These are phyloP conservation scores for Ochotona princeps DNA, from an alignment of 2,113 vertebrate genomes.

Conservation along the genomic window DNA sequence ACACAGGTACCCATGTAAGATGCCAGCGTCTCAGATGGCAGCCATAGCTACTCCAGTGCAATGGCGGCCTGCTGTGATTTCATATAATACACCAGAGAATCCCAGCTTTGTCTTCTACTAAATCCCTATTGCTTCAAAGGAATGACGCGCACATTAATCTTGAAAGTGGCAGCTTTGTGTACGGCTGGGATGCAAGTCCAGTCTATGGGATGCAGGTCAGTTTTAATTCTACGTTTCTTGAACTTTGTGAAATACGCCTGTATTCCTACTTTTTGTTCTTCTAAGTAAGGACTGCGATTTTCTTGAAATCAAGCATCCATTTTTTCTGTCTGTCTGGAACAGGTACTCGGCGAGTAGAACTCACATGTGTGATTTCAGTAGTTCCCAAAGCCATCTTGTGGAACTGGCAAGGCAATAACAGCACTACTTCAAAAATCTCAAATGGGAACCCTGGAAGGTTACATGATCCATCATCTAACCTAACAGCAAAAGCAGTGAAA, in stretches of 20 bases:
- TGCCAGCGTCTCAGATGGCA: too few species aligned
- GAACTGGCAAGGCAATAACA: not conserved
- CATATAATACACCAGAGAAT: conserved; percentile 7
- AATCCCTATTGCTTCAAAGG: conserved; percentile 15
- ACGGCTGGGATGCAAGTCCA: too few species aligned
- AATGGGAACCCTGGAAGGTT: not conserved
- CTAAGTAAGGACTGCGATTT: not conserved
- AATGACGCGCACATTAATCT: conserved; percentile 24
- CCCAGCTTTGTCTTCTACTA: conserved; percentile 16
- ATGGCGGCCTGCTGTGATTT: not conserved
- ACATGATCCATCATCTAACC: not conserved
- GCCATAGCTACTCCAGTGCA: too few species aligned
- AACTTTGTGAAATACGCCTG: too few species aligned
- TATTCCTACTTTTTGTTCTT: not conserved
- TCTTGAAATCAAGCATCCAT: conserved; percentile 21
- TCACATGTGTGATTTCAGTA: not conserved
- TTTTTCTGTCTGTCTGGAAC: conserved; percentile 6
- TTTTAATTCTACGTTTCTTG: too few species aligned
- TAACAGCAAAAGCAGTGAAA: conserved; percentile 24
- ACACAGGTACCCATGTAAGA: too few species aligned
- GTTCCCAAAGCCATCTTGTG: not conserved
- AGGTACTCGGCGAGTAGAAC: not conserved
- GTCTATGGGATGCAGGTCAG: conserved; percentile 8
- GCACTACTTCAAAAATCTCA: conserved; percentile 24
- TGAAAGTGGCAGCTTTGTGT: too few species aligned